Conservation (phyloP, 2,888 invertebrate species). For the Meghimatium bilineatum region DNA sequence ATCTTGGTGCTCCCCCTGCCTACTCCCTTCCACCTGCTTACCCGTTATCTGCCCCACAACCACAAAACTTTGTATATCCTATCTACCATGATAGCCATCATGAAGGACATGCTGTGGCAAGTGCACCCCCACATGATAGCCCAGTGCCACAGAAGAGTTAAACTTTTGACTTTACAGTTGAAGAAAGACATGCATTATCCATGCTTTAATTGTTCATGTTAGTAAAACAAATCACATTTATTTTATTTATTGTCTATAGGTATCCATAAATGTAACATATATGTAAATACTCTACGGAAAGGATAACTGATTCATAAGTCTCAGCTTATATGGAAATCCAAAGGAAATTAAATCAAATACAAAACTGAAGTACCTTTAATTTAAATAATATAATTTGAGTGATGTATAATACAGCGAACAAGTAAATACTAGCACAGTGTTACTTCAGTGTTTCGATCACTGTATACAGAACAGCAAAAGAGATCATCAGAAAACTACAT, state of each 20-base stretch:
- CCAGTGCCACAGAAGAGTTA: conserved; percentile 1
- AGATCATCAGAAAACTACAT: no score
- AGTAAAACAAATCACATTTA: background rate
- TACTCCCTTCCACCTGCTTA: conserved; percentile 29
- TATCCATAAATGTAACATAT: no score
- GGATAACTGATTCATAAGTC: no score
- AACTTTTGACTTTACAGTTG: background rate
- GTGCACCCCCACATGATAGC: conserved; percentile 5
- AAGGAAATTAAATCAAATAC: no score
- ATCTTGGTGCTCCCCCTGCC: background rate
- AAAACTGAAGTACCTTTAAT: no score
- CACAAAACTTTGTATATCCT: background rate
- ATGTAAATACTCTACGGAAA: no score
- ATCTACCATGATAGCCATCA: background rate
- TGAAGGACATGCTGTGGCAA: background rate
- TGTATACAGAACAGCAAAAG: no score
- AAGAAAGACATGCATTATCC: background rate
- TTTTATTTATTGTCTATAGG: background rate
- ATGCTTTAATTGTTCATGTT: background rate
- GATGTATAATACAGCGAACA: no score
- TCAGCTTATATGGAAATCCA: no score
- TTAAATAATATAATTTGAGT: no score
- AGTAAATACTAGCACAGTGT: no score
- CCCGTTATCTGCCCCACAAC: background rate
- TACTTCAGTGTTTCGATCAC: no score